Conservation (phyloP, 2,888 invertebrate species). For the Drosophila paramelanica region DNA sequence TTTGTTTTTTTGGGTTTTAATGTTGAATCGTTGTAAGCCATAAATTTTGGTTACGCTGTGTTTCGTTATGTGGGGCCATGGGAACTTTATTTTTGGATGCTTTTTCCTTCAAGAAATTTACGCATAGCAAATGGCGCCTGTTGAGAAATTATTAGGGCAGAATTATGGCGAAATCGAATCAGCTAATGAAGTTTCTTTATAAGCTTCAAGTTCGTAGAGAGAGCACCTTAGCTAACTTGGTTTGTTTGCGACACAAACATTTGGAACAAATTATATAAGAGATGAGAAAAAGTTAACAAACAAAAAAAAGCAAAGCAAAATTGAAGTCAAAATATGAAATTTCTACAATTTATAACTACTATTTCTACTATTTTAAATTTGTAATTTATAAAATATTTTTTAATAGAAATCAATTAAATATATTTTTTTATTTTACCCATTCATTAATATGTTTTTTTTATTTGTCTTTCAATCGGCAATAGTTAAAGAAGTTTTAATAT, state of each 20-base stretch:
- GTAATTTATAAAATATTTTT: too few species aligned
- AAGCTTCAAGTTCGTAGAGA: neutral
- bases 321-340: too few species aligned
- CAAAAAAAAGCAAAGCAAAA: too few species aligned
- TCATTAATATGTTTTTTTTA: too few species aligned
- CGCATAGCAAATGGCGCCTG: slow-evolving; percentile 71
- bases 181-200: slow-evolving; percentile 64
- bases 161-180: slow-evolving; percentile 74
- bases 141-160: slow-evolving; percentile 76
- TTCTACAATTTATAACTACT: too few species aligned
- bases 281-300: too few species aligned
- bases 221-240: neutral
- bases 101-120: slow-evolving; percentile 26
- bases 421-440: too few species aligned
- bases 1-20: slow-evolving; percentile 52
- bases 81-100: slow-evolving; percentile 54
- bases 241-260: neutral
- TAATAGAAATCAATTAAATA: too few species aligned
- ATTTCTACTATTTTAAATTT: too few species aligned
- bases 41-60: slow-evolving; percentile 71
- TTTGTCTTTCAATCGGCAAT: too few species aligned
- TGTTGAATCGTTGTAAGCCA: slow-evolving; percentile 79
- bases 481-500: neutral
- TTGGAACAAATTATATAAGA: neutral
- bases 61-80: slow-evolving; percentile 68